These are phyloP conservation scores for Melangyna quadrimaculata DNA, from an alignment of 2,888 invertebrate genomes.

Conservation along the genomic window DNA sequence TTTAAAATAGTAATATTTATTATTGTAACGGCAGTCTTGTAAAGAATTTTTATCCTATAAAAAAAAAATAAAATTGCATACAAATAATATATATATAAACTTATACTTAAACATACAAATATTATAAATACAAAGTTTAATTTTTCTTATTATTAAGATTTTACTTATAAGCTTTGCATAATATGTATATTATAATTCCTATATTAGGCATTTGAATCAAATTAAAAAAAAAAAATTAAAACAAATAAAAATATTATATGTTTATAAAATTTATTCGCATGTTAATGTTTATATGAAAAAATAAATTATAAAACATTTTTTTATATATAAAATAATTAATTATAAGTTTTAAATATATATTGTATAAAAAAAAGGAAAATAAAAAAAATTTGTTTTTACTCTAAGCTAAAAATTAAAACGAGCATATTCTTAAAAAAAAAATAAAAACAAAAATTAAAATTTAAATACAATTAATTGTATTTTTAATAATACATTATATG, in stretches of 20 bases:
- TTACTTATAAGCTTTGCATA: conserved; percentile 6
- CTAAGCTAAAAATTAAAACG: neutral
- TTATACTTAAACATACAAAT: neutral
- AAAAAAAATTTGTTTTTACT: neutral
- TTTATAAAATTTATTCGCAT: conserved; percentile 7
- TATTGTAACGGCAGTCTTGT: conserved; percentile 6
- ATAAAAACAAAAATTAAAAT: neutral
- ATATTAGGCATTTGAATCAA: conserved; percentile 50
- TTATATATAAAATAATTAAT: neutral
- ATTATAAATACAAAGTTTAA: neutral
- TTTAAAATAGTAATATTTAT: neutral
- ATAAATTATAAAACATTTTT: neutral
- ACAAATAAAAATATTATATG: neutral
- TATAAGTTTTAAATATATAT: neutral
- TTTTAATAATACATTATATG: neutral
- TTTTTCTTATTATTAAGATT: neutral
- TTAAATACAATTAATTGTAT: neutral
- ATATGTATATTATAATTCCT: conserved; percentile 38
- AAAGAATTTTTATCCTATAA: conserved; percentile 7
- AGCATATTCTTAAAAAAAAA: neutral
- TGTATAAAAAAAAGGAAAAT: neutral
- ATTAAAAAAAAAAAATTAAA: conserved; percentile 4
- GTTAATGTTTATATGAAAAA: conserved; percentile 9
- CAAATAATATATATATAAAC: neutral
- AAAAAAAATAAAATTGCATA: conserved; percentile 14